Evolutionary conservation across 2,113 vertebrate species (phyloP), one percentile per base, ranked within the genome.

Genomic region (Malaclemys terrapin): DNA sequence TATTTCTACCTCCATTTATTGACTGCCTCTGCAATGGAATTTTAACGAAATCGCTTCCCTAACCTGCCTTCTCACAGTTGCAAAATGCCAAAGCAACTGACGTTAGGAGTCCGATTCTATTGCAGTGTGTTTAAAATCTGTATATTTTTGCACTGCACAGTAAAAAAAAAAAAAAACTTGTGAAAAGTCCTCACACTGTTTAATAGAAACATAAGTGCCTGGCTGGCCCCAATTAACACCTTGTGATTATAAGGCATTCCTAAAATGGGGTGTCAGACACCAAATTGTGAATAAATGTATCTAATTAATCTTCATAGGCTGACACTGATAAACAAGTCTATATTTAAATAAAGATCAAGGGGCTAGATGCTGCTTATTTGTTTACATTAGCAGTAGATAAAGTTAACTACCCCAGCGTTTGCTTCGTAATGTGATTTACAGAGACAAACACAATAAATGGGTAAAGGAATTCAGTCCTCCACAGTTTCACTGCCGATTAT

Each of bases 211-310:
- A 97, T 99, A 99, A 99, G 99, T 99, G 98, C 98, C 98, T 99
- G 98, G 98, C 98, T 99, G 99, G 99, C 99, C 99, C 99, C 99
- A 99, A 99, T 99, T 99, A 99, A 99, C 99, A 99, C 99, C 99
- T 99, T 98, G 98, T 99, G 99, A 99, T 98, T 98, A 99, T 99
- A 98, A 99, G 98, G 98, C 98, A 98, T 98, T 99, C 98, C 98
- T 98, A 98, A 98, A 98, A 98, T 76, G 97, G 97, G 95, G 98
- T 98, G 98, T 98, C 98, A 99, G 98, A 99, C 98, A 94, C 98
- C 98, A 98, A 98, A 98, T 98, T 98, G 98, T 96, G 98, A 98
- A 98, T 97, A 98, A 97, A 98, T 98, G 97, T 98, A 98, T 96
- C 98, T 98, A 98, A 99, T 98, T 99, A 98, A 99, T 98, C 98